A percentile compares a stretch with the other conserved stretches of the same genome.
Conservation (phyloP, 2,113 vertebrate species). For the Eretmochelys imbricata region DNA sequence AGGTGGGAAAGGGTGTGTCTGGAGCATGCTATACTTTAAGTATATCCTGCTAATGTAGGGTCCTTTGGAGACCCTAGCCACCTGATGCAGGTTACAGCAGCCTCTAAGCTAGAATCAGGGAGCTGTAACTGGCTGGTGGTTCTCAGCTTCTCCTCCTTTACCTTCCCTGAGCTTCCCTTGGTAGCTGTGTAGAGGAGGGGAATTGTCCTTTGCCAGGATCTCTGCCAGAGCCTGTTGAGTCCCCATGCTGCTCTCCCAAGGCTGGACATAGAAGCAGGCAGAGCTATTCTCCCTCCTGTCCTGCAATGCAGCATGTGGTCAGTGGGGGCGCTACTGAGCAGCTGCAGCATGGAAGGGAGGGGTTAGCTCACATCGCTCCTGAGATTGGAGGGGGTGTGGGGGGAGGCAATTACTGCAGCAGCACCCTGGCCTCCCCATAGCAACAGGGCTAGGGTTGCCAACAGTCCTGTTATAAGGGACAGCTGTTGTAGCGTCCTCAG, state of each 20-base stretch:
- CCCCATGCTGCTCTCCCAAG: not conserved
- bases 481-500: too few relatives aligned
- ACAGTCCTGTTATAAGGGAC: too few relatives aligned
- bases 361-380: too few relatives aligned
- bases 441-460: too few relatives aligned
- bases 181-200: not conserved
- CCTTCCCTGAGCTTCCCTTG: not conserved
- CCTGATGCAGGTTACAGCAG: not conserved
- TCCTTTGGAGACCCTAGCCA: too few relatives aligned
- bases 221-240: not conserved
- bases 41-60: too few relatives aligned
- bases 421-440: too few relatives aligned
- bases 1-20: too few relatives aligned
- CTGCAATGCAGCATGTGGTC: not conserved
- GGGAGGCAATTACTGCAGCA: too few relatives aligned
- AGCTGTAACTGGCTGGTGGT: not conserved
- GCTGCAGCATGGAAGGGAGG: not conserved
- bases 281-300: not conserved
- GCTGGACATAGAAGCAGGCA: not conserved
- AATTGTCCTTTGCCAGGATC: not conserved
- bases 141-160: not conserved
- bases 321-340: not conserved
- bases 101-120: not conserved
- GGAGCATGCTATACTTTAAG: too few relatives aligned
- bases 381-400: too few relatives aligned